A percentile compares a stretch with the other conserved stretches of the same genome.
phyloP scores from a whole-genome alignment of 1,140 invertebrate species.

The Plectrocnemia conspersa region DNA sequence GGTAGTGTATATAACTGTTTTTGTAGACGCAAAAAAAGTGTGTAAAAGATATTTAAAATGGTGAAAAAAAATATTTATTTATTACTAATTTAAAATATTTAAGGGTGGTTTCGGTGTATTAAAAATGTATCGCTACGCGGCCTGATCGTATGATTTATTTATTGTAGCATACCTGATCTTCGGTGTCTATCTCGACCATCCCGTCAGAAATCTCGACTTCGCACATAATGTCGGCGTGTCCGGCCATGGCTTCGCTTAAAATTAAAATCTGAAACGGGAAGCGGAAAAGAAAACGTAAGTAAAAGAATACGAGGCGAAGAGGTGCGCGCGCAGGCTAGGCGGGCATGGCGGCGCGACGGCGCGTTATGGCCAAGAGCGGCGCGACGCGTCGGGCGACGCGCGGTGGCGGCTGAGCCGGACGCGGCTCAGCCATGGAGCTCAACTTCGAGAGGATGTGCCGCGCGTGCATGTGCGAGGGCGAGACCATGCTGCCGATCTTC shows the following conservation, averaged over 20 bases:
- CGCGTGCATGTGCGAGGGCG: constrained; percentile 27
- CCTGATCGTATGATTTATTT: no score
- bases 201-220: constrained; percentile 55
- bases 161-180: constrained; percentile 55
- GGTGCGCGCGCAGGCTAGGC: neutral
- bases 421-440: constrained; percentile 8
- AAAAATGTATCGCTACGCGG: no score
- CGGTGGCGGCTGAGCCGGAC: neutral
- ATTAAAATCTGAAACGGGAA: constrained; percentile 9
- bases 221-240: constrained; percentile 56
- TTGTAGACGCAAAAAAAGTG: no score
- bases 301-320: neutral
- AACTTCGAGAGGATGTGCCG: constrained; percentile 25
- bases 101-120: no score
- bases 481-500: constrained; percentile 20
- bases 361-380: no score
- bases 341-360: constrained; percentile 1
- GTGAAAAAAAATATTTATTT: no score
- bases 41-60: no score
- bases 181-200: constrained; percentile 51
- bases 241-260: constrained; percentile 41
- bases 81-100: no score
- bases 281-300: constrained; percentile 5
- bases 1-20: no score
- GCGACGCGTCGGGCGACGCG: no score